Percentiles rank a stretch among this genome's conserved stretches.
phyloP scores from a whole-genome alignment of 2,797 vertebrate genomes.

The Enteromius unitaeniatus region DNA sequence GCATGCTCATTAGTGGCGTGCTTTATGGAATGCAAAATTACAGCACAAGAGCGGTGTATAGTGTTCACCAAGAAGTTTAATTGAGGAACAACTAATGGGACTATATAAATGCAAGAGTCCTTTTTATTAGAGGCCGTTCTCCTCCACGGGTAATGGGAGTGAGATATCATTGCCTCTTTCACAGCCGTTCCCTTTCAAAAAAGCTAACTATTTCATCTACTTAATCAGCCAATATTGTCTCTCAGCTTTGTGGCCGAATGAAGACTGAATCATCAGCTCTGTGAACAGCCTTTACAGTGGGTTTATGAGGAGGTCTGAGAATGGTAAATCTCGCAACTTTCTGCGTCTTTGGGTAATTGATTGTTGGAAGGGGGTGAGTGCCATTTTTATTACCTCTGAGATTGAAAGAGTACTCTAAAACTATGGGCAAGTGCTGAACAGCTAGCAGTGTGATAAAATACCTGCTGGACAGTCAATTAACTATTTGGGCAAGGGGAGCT shows the following conservation, averaged over 20 bases:
- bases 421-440: constrained; percentile 47
- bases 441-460: constrained; percentile 53
- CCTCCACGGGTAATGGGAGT: constrained; percentile 32
- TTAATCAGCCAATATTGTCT: constrained; percentile 46
- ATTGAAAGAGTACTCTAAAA: constrained; percentile 56
- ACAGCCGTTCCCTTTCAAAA: constrained; percentile 36
- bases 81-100: constrained; percentile 34
- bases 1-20: neutral
- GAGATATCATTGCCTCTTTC: constrained; percentile 34
- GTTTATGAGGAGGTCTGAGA: constrained; percentile 36
- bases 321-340: constrained; percentile 55
- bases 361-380: constrained; percentile 46
- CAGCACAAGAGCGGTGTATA: neutral
- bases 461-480: constrained; percentile 53
- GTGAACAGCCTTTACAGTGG: constrained; percentile 11
- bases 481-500: constrained; percentile 28
- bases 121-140: constrained; percentile 41
- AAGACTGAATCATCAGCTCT: constrained; percentile 31
- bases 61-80: constrained; percentile 36
- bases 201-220: constrained; percentile 36
- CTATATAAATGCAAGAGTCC: constrained; percentile 29
- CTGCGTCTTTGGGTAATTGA: constrained; percentile 58
- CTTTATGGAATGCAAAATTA: constrained; percentile 35
- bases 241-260: constrained; percentile 35
- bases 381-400: constrained; percentile 52